These are phyloP conservation scores for Himantopus leucocephalus DNA, from an alignment of 2,113 vertebrate species.

Conservation along the genomic window DNA sequence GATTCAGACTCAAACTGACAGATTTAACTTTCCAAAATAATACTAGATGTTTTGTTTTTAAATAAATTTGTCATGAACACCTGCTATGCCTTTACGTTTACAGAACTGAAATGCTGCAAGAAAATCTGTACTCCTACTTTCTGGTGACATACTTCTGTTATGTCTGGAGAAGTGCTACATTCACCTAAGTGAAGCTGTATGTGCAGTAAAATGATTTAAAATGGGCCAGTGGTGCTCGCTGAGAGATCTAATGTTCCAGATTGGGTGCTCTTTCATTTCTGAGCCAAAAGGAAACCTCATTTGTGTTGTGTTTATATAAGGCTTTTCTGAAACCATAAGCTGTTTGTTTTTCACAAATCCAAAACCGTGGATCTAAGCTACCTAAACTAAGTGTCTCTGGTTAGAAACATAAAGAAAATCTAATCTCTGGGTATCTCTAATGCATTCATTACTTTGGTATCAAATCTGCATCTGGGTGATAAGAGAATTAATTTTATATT, in stretches of 20 bases:
- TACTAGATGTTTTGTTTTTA: not conserved
- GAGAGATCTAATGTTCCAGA: not conserved
- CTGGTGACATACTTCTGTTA: not conserved
- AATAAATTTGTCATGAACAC: not conserved
- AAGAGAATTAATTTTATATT: conserved; percentile 5
- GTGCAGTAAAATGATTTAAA: not conserved
- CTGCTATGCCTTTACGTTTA: not conserved
- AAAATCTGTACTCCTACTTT: not conserved
- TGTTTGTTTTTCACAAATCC: not conserved
- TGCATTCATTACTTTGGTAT: not conserved
- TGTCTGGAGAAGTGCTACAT: not conserved
- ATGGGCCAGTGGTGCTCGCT: not conserved
- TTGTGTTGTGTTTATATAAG: not conserved
- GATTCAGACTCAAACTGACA: not conserved
- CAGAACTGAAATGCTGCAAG: not conserved
- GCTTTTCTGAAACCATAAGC: not conserved
- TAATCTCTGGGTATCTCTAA: not conserved
- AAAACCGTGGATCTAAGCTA: not conserved
- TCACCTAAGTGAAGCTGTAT: not conserved
- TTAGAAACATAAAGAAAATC: not conserved
- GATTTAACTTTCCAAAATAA: not conserved
- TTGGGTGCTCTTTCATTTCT: not conserved
- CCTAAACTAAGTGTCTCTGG: not conserved
- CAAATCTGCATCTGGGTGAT: not conserved
- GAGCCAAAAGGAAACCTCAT: not conserved